These are phyloP conservation scores for Porites divaricata DNA, from an alignment of 92 coral and sea anemone species.

Conservation along the genomic window DNA sequence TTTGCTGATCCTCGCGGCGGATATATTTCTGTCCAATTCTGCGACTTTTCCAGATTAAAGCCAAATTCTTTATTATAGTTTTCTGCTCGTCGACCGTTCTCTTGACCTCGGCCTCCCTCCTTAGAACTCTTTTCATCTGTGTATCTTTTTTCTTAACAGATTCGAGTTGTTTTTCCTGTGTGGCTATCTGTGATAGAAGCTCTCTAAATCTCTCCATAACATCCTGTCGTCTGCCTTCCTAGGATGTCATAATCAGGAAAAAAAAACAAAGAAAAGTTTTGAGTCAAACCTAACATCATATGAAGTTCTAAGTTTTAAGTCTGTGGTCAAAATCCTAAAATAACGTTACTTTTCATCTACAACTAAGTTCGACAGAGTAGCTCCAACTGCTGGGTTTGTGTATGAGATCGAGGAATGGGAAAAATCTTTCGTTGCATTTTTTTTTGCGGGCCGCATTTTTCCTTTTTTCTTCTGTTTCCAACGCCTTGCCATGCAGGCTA, in stretches of 20 bases:
- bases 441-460: too few relatives aligned
- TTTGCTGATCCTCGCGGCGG: constrained; percentile 77
- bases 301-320: background rate
- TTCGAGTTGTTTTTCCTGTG: constrained; percentile 62
- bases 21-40: constrained; percentile 85
- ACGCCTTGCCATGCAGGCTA: too few relatives aligned
- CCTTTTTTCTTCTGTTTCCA: too few relatives aligned
- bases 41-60: constrained; percentile 81
- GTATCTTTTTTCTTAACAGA: constrained; percentile 68
- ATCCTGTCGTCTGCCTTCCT: constrained; percentile 79
- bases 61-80: constrained; percentile 62
- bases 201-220: constrained; percentile 72
- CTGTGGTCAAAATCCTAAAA: background rate
- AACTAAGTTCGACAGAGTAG: too few relatives aligned
- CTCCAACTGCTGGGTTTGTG: too few relatives aligned
- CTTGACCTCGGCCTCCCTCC: constrained; percentile 65
- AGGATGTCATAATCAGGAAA: background rate
- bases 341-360: too few relatives aligned
- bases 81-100: constrained; percentile 79
- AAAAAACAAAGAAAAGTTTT: background rate
- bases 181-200: constrained; percentile 53
- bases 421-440: too few relatives aligned
- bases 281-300: background rate
- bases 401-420: too few relatives aligned
- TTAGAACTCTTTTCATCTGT: constrained; percentile 68